A percentile compares a stretch with the other conserved stretches of the same genome.
These are phyloP conservation scores for Alectura lathami DNA, from an alignment of 2,113 vertebrate species.

Conservation along the genomic window DNA sequence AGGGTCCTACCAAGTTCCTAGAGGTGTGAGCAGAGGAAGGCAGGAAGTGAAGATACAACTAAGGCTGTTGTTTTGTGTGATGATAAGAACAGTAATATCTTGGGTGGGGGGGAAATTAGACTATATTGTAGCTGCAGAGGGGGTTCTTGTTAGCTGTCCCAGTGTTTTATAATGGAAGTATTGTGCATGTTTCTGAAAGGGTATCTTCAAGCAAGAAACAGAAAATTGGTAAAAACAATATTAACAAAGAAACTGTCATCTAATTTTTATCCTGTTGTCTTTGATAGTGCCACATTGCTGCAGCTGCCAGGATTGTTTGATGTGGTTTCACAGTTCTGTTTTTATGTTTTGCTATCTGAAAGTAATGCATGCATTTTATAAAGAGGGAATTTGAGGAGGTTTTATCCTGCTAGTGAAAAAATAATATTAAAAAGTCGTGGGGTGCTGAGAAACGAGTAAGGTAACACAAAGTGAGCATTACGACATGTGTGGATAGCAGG, in stretches of 20 bases:
- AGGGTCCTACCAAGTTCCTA: neutral
- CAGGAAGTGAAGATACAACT: rapidly evolving
- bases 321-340: neutral
- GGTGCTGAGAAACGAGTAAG: neutral
- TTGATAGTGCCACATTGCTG: neutral
- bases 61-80: neutral
- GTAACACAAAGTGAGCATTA: neutral
- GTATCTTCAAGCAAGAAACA: neutral
- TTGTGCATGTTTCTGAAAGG: neutral
- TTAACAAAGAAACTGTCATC: neutral
- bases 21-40: neutral
- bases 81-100: neutral
- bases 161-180: neutral
- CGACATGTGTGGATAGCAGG: neutral
- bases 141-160: neutral
- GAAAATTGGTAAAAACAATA: neutral
- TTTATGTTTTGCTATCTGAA: neutral
- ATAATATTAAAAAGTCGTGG: neutral
- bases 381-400: neutral
- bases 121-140: neutral
- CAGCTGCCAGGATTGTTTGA: neutral
- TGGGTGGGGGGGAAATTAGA: neutral
- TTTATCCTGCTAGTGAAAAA: neutral
- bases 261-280: neutral
- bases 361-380: neutral